A percentile compares a stretch with the other conserved stretches of the same genome.
These are phyloP conservation scores for Malthinus seriepunctatus DNA, from an alignment of 2,888 invertebrate species.

Conservation along the genomic window DNA sequence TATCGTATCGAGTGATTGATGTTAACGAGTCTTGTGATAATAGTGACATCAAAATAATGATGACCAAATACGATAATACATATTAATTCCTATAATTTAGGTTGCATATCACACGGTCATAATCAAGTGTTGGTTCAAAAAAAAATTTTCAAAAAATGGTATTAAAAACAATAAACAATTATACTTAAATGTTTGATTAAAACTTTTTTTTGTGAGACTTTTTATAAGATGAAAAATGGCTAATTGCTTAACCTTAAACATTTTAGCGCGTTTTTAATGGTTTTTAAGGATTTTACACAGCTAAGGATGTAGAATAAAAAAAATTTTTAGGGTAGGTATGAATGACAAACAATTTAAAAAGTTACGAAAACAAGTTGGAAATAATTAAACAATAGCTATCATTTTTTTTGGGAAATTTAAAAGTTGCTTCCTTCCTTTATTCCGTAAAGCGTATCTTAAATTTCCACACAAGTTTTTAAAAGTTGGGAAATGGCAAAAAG, in stretches of 20 bases:
- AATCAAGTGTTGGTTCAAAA: conserved; percentile 13
- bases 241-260: neutral
- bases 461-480: conserved; percentile 14
- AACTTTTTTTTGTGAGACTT: no score
- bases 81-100: conserved; percentile 8
- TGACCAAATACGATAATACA: conserved; percentile 9
- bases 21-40: conserved; percentile 28
- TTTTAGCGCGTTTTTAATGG: conserved; percentile 8
- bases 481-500: conserved; percentile 8
- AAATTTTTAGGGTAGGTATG: conserved; percentile 18
- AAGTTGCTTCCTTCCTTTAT: conserved; percentile 11
- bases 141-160: neutral
- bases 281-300: conserved; percentile 21
- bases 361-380: neutral
- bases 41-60: conserved; percentile 19
- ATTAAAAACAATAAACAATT: no score
- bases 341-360: neutral
- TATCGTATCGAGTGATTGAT: conserved; percentile 33
- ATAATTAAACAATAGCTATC: no score
- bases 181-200: no score
- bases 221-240: neutral
- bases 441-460: conserved; percentile 10
- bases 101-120: conserved; percentile 12
- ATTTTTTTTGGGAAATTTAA: neutral
- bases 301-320: conserved; percentile 19